Percentiles rank a stretch among this genome's conserved stretches.
These are phyloP conservation scores for Apodemia mormo DNA, from an alignment of 2,888 invertebrate genomes.

Conservation along the genomic window DNA sequence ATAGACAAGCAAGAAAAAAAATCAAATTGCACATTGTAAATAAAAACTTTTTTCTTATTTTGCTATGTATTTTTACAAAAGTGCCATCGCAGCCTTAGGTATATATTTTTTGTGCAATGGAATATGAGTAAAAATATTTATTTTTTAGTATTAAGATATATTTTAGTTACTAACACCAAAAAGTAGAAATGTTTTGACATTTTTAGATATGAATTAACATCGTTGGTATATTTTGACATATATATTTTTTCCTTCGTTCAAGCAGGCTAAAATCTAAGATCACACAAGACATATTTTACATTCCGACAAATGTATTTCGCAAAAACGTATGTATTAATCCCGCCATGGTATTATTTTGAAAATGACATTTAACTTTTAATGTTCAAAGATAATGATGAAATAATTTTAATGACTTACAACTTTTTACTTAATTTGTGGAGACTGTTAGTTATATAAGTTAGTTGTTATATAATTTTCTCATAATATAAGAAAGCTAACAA, in stretches of 20 bases:
- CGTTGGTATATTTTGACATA: slow-evolving; percentile 1
- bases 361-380: slow-evolving; percentile 10
- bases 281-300: slow-evolving; percentile 21
- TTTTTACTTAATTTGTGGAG: slow-evolving; percentile 57
- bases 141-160: slow-evolving; percentile 62
- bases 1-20: slow-evolving; percentile 53
- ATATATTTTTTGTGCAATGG: slow-evolving; percentile 60
- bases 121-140: slow-evolving; percentile 61
- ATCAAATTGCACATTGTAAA: slow-evolving; percentile 42
- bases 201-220: slow-evolving; percentile 25
- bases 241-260: slow-evolving; percentile 17
- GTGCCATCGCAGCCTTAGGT: slow-evolving; percentile 61
- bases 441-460: slow-evolving; percentile 53
- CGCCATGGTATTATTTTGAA: slow-evolving; percentile 4
- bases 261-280: neutral
- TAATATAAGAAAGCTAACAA: slow-evolving; percentile 39
- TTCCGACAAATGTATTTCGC: slow-evolving; percentile 15
- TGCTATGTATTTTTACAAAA: slow-evolving; percentile 62
- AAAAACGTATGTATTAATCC: neutral
- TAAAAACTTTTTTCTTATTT: slow-evolving; percentile 56
- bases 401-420: slow-evolving; percentile 23
- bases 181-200: slow-evolving; percentile 56
- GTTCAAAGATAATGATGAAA: neutral
- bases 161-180: slow-evolving; percentile 77
- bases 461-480: slow-evolving; percentile 38